Evolutionary conservation across 2,113 vertebrate genomes (phyloP).

Genomic region (Xiphophorus couchianus): DNA sequence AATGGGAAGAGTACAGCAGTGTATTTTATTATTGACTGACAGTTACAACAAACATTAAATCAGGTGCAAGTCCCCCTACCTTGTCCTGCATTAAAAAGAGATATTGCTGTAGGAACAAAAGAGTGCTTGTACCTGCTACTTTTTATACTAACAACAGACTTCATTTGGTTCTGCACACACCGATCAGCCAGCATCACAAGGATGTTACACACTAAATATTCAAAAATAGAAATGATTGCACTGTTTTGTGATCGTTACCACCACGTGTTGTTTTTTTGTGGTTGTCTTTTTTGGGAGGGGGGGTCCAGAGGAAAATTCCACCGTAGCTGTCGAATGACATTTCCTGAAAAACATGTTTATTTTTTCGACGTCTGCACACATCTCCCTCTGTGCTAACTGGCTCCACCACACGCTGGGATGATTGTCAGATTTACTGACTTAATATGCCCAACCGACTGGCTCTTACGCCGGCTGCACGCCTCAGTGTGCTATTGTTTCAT

Average conservation of each 20-base stretch:
- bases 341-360: slow-evolving; percentile 77
- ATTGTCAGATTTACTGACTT: slow-evolving; percentile 50
- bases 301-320: slow-evolving; percentile 70
- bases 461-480: slow-evolving; percentile 7
- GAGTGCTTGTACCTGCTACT: too few species aligned
- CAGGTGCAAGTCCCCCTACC: too few species aligned
- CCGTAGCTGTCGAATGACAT: slow-evolving; percentile 23
- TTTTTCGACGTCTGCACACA: slow-evolving; percentile 39
- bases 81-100: too few species aligned
- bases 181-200: background rate
- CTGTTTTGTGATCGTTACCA: background rate
- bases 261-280: background rate
- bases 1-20: too few species aligned
- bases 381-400: slow-evolving; percentile 34
- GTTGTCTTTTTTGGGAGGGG: background rate
- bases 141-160: background rate
- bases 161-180: background rate
- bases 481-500: slow-evolving; percentile 6
- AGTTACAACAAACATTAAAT: too few species aligned
- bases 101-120: too few species aligned
- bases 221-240: background rate
- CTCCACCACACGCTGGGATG: slow-evolving; percentile 56
- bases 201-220: background rate
- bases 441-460: slow-evolving; percentile 7
- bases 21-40: too few species aligned